A percentile compares a stretch with the other conserved stretches of the same genome.
These are phyloP conservation scores for Notamacropus eugenii DNA, from an alignment of 2,797 vertebrate genomes.

Conservation along the genomic window DNA sequence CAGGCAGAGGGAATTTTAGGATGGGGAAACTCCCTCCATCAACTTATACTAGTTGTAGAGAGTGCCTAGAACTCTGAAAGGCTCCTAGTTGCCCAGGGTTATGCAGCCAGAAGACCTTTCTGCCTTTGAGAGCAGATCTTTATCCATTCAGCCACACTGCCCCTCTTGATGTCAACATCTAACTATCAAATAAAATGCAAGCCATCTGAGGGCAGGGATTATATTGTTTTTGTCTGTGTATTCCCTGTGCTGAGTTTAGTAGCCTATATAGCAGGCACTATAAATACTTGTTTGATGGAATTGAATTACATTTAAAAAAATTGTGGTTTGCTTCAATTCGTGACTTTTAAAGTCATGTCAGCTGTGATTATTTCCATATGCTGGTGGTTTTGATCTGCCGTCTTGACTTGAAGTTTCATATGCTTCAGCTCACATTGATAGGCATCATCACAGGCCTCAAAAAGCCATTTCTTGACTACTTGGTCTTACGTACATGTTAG, in stretches of 20 bases:
- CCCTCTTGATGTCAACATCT: not conserved
- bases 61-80: not conserved
- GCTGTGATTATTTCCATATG: not conserved
- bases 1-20: not conserved
- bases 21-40: not conserved
- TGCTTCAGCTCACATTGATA: not conserved
- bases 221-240: not conserved
- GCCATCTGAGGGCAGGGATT: not conserved
- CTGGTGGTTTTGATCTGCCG: constrained; percentile 25
- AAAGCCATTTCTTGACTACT: not conserved
- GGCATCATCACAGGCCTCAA: not conserved
- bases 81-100: not conserved
- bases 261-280: not conserved
- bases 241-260: not conserved
- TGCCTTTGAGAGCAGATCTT: not conserved
- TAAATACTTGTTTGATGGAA: not conserved
- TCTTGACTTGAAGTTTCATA: not conserved
- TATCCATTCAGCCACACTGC: not conserved
- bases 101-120: not conserved
- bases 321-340: not conserved
- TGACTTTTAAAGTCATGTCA: constrained; percentile 38
- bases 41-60: not conserved
- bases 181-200: not conserved
- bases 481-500: not conserved
- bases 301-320: constrained; percentile 32